Conservation (phyloP, 2,113 vertebrate genomes). For the Dipodomys stephensi region DNA sequence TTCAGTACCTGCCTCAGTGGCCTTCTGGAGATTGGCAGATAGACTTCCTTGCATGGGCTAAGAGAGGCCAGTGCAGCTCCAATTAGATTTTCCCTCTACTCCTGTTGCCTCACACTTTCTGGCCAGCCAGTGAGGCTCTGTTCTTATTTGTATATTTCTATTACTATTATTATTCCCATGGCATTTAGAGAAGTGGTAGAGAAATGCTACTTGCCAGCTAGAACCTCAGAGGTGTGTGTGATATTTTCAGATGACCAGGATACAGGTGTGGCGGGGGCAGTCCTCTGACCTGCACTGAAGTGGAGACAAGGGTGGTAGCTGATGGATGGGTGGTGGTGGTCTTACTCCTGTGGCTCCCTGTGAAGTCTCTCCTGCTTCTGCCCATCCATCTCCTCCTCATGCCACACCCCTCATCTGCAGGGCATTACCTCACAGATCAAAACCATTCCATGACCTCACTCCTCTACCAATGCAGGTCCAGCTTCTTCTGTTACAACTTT, state of each 20-base stretch:
- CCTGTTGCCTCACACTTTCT: conserved; percentile 21
- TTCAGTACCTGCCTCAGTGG: background rate
- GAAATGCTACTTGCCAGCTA: background rate
- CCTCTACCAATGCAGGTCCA: background rate
- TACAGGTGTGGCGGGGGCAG: too few species aligned
- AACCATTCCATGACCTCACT: background rate
- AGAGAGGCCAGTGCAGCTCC: background rate
- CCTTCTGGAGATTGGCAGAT: background rate
- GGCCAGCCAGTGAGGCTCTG: background rate
- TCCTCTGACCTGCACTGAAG: background rate
- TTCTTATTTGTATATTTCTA: background rate
- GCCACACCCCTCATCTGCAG: background rate
- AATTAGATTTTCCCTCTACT: conserved; percentile 15
- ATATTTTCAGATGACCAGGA: background rate
- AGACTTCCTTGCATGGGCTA: background rate
- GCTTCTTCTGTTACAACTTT: background rate
- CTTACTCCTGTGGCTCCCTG: background rate
- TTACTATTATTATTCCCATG: background rate
- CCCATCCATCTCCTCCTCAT: background rate
- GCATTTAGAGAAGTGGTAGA: background rate
- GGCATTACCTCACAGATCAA: background rate
- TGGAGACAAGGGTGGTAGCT: background rate
- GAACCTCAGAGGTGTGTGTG: background rate
- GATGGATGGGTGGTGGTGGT: too few species aligned
- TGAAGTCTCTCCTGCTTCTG: background rate